These are phyloP conservation scores for Leptura quadrifasciata DNA, from an alignment of 2,888 invertebrate species.

Conservation along the genomic window DNA sequence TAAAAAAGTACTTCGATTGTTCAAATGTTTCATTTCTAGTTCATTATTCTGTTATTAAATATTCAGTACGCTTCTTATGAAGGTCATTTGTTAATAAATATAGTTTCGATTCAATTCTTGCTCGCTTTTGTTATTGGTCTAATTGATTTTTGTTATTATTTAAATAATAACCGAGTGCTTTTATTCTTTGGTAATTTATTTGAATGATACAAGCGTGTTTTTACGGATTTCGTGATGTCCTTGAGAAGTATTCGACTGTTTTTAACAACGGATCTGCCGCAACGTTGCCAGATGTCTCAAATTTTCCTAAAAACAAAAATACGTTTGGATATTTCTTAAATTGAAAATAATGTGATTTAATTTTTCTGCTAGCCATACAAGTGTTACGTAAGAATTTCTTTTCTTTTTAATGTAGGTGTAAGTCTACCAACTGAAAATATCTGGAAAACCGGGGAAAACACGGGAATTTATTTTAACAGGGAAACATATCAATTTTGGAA, in stretches of 20 bases:
- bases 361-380: no score
- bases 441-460: no score
- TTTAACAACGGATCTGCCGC: slow-evolving; percentile 8
- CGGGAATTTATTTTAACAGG: no score
- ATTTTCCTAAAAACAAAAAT: no score
- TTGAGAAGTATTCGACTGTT: slow-evolving; percentile 22
- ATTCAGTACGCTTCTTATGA: slow-evolving; percentile 5
- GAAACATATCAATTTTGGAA: no score
- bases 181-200: slow-evolving; percentile 8
- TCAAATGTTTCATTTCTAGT: neutral
- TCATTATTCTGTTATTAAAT: neutral
- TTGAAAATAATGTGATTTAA: no score
- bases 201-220: slow-evolving; percentile 1
- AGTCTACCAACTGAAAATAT: no score
- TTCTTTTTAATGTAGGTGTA: no score
- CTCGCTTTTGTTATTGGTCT: neutral
- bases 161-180: slow-evolving; percentile 10
- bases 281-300: neutral
- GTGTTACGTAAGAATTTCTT: no score
- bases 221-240: slow-evolving; percentile 9
- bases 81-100: neutral
- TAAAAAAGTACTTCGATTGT: neutral
- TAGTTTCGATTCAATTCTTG: neutral
- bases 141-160: slow-evolving; percentile 8
- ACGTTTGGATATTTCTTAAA: no score